These are phyloP conservation scores for Cataglyphis cursor DNA, from an alignment of 2,888 invertebrate genomes.

Conservation along the genomic window DNA sequence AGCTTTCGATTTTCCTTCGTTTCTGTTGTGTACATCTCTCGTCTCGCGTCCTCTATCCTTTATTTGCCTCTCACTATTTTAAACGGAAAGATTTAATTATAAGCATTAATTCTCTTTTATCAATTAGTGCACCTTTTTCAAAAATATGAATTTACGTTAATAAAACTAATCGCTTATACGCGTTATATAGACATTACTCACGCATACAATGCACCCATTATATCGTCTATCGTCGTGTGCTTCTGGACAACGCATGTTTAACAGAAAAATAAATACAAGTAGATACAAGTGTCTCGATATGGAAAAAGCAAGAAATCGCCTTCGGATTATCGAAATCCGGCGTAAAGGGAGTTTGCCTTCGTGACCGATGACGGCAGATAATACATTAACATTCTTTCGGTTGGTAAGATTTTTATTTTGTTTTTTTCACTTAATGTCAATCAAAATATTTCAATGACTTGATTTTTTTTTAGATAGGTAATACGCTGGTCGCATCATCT, in stretches of 20 bases:
- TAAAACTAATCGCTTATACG: conserved; percentile 37
- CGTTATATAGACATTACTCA: conserved; percentile 31
- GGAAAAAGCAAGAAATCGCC: conserved; percentile 59
- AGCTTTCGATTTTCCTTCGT: conserved; percentile 73
- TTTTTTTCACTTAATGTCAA: conserved; percentile 65
- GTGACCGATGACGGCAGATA: conserved; percentile 84
- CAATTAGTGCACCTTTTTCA: conserved; percentile 11
- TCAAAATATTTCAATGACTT: conserved; percentile 27
- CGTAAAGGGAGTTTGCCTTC: conserved; percentile 61
- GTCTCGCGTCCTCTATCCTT: conserved; percentile 11
- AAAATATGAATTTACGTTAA: conserved; percentile 24
- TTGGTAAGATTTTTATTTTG: conserved; percentile 84
- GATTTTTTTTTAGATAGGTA: conserved; percentile 80
- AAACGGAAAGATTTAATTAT: conserved; percentile 3
- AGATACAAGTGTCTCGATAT: conserved; percentile 41
- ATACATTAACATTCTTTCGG: conserved; percentile 84
- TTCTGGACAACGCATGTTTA: conserved; percentile 54
- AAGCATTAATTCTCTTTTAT: conserved; percentile 19
- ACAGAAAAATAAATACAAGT: conserved; percentile 57
- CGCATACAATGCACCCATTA: conserved; percentile 28
- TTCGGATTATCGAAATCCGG: conserved; percentile 58
- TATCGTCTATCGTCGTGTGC: conserved; percentile 38
- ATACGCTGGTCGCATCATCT: conserved; percentile 28
- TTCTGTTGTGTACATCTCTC: conserved; percentile 44
- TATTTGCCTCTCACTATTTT: neutral